These are phyloP conservation scores for Elanoides forficatus DNA, from an alignment of 2,113 vertebrate genomes.

Conservation along the genomic window DNA sequence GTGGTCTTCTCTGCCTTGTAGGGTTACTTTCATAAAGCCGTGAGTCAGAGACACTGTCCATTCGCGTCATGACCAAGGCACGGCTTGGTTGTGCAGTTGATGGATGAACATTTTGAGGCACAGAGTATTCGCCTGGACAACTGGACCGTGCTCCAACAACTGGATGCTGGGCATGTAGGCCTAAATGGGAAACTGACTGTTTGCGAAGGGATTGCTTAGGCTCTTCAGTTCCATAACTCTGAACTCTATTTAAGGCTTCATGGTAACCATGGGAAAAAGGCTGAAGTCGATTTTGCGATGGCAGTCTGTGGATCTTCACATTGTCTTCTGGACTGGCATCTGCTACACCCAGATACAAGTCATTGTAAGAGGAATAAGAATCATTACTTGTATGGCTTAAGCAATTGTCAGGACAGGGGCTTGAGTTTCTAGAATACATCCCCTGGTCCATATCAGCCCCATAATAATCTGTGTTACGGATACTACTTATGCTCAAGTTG, in stretches of 20 bases:
- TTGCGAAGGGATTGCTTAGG: slow-evolving; percentile 87
- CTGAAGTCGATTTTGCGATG: slow-evolving; percentile 85
- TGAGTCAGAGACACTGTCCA: slow-evolving; percentile 98
- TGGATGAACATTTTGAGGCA: slow-evolving; percentile 83
- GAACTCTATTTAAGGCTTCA: slow-evolving; percentile 88
- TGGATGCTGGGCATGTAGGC: slow-evolving; percentile 86
- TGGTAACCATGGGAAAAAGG: slow-evolving; percentile 92
- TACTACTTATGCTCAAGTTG: slow-evolving; percentile 88
- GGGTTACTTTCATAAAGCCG: slow-evolving; percentile 95
- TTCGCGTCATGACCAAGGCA: slow-evolving; percentile 95
- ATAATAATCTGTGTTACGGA: slow-evolving; percentile 93
- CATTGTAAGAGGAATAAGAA: slow-evolving; percentile 92
- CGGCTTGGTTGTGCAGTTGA: slow-evolving; percentile 86
- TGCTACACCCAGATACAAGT: slow-evolving; percentile 89
- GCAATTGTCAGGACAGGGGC: slow-evolving; percentile 86
- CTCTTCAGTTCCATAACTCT: slow-evolving; percentile 93
- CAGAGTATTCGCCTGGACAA: slow-evolving; percentile 91
- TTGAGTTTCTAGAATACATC: slow-evolving; percentile 85
- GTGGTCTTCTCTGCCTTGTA: slow-evolving; percentile 88
- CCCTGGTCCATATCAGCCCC: slow-evolving; percentile 87
- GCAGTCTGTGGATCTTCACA: slow-evolving; percentile 84
- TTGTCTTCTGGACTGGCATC: slow-evolving; percentile 88
- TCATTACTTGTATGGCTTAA: slow-evolving; percentile 94
- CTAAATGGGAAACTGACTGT: slow-evolving; percentile 85
- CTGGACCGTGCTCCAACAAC: slow-evolving; percentile 86